Conservation (phyloP, 2,888 invertebrate species). For the Dasypogon diadema region DNA sequence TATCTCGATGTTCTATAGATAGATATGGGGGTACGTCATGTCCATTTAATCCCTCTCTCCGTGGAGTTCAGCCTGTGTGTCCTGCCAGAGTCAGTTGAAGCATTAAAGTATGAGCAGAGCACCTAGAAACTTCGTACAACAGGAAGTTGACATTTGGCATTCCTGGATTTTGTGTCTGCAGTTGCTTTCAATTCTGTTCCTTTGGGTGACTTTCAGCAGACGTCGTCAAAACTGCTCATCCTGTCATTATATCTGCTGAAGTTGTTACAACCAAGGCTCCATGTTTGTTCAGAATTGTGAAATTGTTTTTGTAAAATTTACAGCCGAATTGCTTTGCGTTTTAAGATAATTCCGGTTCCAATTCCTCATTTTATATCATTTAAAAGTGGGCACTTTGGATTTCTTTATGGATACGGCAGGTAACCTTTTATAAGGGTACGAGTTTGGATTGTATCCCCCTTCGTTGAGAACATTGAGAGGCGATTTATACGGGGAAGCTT, state of each 20-base stretch:
- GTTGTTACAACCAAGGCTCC: neutral
- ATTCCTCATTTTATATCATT: neutral
- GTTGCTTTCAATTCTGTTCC: constrained; percentile 42
- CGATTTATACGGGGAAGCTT: no score
- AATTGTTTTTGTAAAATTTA: constrained; percentile 4
- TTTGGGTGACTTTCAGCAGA: constrained; percentile 46
- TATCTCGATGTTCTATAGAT: constrained; percentile 52
- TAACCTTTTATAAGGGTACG: no score
- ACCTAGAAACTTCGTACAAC: constrained; percentile 54
- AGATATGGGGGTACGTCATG: constrained; percentile 50
- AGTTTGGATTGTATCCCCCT: no score
- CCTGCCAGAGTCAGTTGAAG: constrained; percentile 51
- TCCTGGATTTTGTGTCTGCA: constrained; percentile 49
- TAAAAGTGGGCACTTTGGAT: no score
- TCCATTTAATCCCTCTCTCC: constrained; percentile 50
- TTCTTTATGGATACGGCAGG: no score
- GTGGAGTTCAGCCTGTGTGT: constrained; percentile 29
- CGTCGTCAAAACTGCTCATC: constrained; percentile 25
- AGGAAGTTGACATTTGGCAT: constrained; percentile 54
- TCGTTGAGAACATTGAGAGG: no score
- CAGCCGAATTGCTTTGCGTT: neutral
- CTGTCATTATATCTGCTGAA: constrained; percentile 30
- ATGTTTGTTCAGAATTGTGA: neutral
- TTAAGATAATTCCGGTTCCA: neutral
- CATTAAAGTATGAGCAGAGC: constrained; percentile 49